These are phyloP conservation scores for Eumerus sabulonum DNA, from an alignment of 2,888 invertebrate species.

Conservation along the genomic window DNA sequence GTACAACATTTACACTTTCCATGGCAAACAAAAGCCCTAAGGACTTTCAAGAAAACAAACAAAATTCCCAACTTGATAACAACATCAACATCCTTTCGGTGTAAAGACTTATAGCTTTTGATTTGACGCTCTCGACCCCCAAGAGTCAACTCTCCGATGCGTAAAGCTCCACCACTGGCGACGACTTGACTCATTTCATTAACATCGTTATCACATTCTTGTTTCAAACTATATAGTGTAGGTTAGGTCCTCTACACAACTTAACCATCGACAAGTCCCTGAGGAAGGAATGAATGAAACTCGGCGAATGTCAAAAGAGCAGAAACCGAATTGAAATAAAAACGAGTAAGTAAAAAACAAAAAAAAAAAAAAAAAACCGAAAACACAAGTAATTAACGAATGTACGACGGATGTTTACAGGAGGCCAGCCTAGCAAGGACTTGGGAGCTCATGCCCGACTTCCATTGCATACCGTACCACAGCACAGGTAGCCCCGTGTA, in stretches of 20 bases:
- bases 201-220: constrained; percentile 5
- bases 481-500: constrained; percentile 40
- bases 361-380: constrained; percentile 29
- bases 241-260: too few relatives aligned
- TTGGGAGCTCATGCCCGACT: constrained; percentile 5
- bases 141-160: too few relatives aligned
- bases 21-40: too few relatives aligned
- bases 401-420: constrained; percentile 41
- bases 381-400: constrained; percentile 62
- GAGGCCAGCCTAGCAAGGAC: constrained; percentile 39
- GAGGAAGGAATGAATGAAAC: too few relatives aligned
- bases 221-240: too few relatives aligned
- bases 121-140: not conserved
- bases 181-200: not conserved
- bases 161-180: not conserved
- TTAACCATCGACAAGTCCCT: too few relatives aligned
- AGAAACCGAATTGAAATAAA: too few relatives aligned
- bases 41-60: constrained; percentile 5
- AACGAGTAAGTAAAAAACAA: not conserved
- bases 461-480: constrained; percentile 8
- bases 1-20: too few relatives aligned
- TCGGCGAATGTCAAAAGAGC: too few relatives aligned
- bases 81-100: not conserved
- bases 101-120: constrained; percentile 17
- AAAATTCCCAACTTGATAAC: constrained; percentile 16